Base-by-base conservation (phyloP, 2,797 vertebrate species). In the Apogon hyalosoma region DNA sequence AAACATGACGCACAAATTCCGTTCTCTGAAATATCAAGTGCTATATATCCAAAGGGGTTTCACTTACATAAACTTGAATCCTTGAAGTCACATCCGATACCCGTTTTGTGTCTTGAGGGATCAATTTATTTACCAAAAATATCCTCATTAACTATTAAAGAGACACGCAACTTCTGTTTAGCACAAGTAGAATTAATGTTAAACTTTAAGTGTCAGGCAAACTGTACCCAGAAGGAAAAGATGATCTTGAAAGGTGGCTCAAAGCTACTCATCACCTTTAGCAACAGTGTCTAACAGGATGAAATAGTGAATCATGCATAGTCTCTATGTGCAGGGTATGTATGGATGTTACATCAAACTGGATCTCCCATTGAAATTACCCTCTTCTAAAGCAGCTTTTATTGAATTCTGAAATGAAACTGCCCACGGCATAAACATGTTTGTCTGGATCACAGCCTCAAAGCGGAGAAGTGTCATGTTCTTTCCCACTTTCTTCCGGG, bases 391-490 rank as follows among this genome's bases (percentile, higher is more conserved):
- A 80, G 48, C 63, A 55, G 65, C 53, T 51, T 61, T 80, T 88
- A 88, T 88, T 83, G 80, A 85, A 87, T 84, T 79, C 69, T 82
- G 69, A 87, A 82, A 84, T 71, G 52, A 87, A 84, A 84, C 61
- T 62, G 84, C 88, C 81, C 70, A 49, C 73, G 75, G 87, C 83
- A 67, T 90, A 83, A 91, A 92, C 86, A 88, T 87, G 85, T 88
- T 89, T 91, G 86, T 86, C 73, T 83, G 79, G 69, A 76, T 73
- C 55, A 38, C 70, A 65, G 79, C 72, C 84, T 85, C 15, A 33
- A 59, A 81, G 80, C 50, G 21, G 77, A 53, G 53, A 80, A 71
- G 77, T 82, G 81, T 88, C 86, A 69, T 81, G 85, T 89, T 83
- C 59, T 79, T 65, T 81, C 61, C 49, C 43, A 70, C 75, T 81